Percentiles rank a stretch among this genome's conserved stretches.
phyloP scores from a whole-genome alignment of 2,797 vertebrate genomes.

The Xenopus petersii region DNA sequence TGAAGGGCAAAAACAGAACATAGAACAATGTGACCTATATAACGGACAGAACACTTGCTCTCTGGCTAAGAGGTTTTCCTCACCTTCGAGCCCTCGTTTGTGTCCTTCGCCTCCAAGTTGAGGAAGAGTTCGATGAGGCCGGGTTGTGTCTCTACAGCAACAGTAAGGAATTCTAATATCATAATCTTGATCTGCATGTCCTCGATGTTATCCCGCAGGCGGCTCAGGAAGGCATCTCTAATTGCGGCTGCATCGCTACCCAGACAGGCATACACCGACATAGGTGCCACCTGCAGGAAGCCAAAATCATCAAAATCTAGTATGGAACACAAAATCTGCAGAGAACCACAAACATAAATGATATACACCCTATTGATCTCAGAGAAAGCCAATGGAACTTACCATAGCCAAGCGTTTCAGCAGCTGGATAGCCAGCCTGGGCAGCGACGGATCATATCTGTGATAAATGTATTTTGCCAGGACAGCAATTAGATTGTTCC shows the following conservation, averaged over 20 bases:
- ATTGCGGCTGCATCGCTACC: constrained; percentile 91
- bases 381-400: constrained; percentile 38
- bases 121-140: constrained; percentile 97
- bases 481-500: constrained; percentile 91
- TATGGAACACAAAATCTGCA: too few relatives aligned
- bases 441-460: constrained; percentile 90
- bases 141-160: constrained; percentile 94
- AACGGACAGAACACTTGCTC: too few relatives aligned
- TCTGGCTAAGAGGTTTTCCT: not conserved
- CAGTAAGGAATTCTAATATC: constrained; percentile 95
- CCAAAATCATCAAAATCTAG: not conserved
- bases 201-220: constrained; percentile 89
- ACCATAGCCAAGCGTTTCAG: constrained; percentile 93
- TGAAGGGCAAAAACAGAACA: constrained; percentile 50
- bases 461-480: constrained; percentile 98
- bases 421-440: constrained; percentile 90
- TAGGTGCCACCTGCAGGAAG: constrained; percentile 84
- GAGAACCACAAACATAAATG: too few relatives aligned
- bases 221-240: constrained; percentile 89
- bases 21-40: not conserved
- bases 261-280: constrained; percentile 96
- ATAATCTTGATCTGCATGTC: constrained; percentile 98
- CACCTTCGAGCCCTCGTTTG: constrained; percentile 86
- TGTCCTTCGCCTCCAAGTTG: constrained; percentile 88
- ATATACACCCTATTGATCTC: too few relatives aligned